Evolutionary conservation across 2,113 vertebrate genomes (phyloP).

Genomic region (Orthochromis indermauri): DNA sequence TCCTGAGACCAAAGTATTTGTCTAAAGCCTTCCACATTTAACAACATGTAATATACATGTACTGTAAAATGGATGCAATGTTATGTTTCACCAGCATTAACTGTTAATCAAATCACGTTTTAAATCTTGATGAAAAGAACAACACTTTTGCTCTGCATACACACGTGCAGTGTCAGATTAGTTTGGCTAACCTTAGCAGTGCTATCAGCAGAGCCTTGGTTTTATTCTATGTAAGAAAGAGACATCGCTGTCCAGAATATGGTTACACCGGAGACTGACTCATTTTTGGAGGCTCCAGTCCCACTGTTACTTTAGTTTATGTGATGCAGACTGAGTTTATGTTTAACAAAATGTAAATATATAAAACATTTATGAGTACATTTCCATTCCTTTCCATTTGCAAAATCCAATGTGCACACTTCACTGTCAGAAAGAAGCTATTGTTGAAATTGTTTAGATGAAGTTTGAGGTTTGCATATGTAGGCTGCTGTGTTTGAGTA

Average conservation of each 20-base stretch:
- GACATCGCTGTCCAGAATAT: background rate
- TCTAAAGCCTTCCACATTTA: background rate
- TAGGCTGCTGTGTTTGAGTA: background rate
- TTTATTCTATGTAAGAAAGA: background rate
- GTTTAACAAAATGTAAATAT: background rate
- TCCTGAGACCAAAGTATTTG: background rate
- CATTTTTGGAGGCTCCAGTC: background rate
- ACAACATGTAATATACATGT: background rate
- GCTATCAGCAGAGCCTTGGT: background rate
- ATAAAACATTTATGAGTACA: background rate
- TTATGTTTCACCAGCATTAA: background rate
- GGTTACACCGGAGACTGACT: background rate
- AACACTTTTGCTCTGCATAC: background rate
- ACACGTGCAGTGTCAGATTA: background rate
- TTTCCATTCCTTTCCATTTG: background rate
- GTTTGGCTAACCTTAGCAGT: background rate
- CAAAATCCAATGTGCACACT: background rate
- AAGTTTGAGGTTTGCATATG: background rate
- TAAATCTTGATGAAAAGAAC: background rate
- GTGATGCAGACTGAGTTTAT: background rate
- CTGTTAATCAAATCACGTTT: background rate
- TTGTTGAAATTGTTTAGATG: background rate
- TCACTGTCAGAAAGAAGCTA: background rate
- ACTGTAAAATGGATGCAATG: background rate
- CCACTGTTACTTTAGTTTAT: background rate